Conservation (phyloP, 2,113 vertebrate species). For the Elephas maximus region DNA sequence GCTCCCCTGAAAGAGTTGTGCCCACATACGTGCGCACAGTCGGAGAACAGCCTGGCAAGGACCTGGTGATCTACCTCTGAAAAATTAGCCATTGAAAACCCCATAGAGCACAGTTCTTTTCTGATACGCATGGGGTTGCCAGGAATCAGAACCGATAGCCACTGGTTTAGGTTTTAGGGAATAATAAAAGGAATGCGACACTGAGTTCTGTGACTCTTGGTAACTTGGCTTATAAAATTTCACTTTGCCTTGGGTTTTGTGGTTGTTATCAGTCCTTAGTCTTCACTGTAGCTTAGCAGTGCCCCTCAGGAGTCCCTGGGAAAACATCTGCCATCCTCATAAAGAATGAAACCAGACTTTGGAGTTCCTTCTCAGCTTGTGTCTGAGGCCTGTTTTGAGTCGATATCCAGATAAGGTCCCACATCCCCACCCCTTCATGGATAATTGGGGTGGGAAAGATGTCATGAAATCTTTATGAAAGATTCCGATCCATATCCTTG, state of each 20-base stretch:
- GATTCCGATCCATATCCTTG: neutral
- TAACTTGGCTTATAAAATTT: neutral
- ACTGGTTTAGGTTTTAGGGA: neutral
- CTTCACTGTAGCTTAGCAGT: neutral
- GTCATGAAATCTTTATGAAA: neutral
- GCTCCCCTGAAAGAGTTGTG: neutral
- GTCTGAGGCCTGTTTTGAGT: neutral
- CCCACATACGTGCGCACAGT: neutral
- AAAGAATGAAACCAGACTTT: neutral
- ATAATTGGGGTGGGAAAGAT: neutral
- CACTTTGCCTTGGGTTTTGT: neutral
- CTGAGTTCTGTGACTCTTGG: neutral
- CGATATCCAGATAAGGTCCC: neutral
- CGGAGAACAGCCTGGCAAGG: neutral
- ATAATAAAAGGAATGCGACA: neutral
- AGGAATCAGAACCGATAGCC: too few species aligned
- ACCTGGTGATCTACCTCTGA: too few species aligned
- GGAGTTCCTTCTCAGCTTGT: neutral
- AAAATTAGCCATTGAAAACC: too few species aligned
- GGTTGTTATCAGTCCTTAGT: neutral
- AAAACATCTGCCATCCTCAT: neutral
- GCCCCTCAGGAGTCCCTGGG: neutral
- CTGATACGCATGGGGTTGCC: too few species aligned
- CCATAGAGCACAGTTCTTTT: too few species aligned
- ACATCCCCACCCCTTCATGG: neutral